phyloP scores from a whole-genome alignment of 2,888 invertebrate genomes.

The Anticlea derivata region DNA sequence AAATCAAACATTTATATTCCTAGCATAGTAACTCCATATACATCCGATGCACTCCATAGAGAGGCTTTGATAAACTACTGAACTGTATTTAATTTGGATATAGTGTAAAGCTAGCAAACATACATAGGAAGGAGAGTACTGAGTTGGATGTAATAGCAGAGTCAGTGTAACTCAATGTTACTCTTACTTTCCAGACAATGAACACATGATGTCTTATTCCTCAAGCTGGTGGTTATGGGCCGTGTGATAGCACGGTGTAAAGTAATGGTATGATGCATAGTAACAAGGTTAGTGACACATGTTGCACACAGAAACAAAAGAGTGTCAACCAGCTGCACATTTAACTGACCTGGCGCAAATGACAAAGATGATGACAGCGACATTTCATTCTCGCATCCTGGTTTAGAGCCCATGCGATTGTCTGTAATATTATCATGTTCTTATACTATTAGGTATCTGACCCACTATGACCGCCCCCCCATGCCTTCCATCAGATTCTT shows the following conservation, averaged over 20 bases:
- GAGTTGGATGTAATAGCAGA: slow-evolving; percentile 3
- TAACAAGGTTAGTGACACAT: slow-evolving; percentile 78
- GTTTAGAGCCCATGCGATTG: slow-evolving; percentile 81
- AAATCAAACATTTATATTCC: too few species aligned
- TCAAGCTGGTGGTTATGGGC: slow-evolving; percentile 59
- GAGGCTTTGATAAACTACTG: slow-evolving; percentile 1
- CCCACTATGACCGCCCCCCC: slow-evolving; percentile 8
- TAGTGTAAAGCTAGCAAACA: slow-evolving; percentile 22
- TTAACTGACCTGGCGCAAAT: slow-evolving; percentile 82
- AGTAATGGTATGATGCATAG: slow-evolving; percentile 46
- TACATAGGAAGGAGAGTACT: slow-evolving; percentile 11
- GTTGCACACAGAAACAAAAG: slow-evolving; percentile 75
- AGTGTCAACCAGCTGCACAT: slow-evolving; percentile 77
- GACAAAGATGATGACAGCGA: slow-evolving; percentile 81
- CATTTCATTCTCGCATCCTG: slow-evolving; percentile 80
- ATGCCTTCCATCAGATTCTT: neutral
- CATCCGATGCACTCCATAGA: too few species aligned
- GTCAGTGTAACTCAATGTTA: slow-evolving; percentile 8
- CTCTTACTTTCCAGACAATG: slow-evolving; percentile 21
- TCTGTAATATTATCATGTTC: slow-evolving; percentile 78
- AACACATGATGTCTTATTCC: slow-evolving; percentile 41
- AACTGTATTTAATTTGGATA: slow-evolving; percentile 2
- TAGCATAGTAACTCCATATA: too few species aligned
- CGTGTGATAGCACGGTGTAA: slow-evolving; percentile 43
- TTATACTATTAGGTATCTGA: slow-evolving; percentile 52